These are phyloP conservation scores for Xenentodon cancila DNA, from an alignment of 2,797 vertebrate genomes.

Conservation along the genomic window DNA sequence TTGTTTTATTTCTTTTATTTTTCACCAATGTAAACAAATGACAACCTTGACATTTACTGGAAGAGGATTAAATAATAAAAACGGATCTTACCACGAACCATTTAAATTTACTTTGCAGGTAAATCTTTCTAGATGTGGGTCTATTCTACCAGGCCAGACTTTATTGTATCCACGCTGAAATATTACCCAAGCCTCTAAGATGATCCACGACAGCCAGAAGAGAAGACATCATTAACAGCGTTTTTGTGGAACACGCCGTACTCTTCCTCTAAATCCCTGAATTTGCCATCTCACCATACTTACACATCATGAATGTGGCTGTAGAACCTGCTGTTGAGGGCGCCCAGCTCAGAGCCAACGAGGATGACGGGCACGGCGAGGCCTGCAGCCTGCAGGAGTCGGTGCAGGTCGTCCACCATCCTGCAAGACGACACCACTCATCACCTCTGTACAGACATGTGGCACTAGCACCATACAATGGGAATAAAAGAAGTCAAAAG, in stretches of 20 bases:
- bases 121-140: no score
- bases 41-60: no score
- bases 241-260: neutral
- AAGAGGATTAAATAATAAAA: no score
- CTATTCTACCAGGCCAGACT: no score
- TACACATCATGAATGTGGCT: slow-evolving; percentile 84
- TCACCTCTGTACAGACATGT: slow-evolving; percentile 29
- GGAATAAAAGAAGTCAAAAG: slow-evolving; percentile 29
- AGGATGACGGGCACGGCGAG: slow-evolving; percentile 81
- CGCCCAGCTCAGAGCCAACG: slow-evolving; percentile 84
- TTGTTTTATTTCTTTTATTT: no score
- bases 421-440: slow-evolving; percentile 67
- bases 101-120: no score
- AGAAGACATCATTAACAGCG: no score
- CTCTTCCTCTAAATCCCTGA: neutral
- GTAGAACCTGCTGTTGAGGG: slow-evolving; percentile 84
- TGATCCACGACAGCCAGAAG: no score
- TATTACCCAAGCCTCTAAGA: no score
- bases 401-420: slow-evolving; percentile 86
- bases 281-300: slow-evolving; percentile 40
- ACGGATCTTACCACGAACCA: no score
- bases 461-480: slow-evolving; percentile 2
- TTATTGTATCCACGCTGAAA: no score
- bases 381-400: slow-evolving; percentile 78
- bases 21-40: no score